phyloP scores from a whole-genome alignment of 2,113 vertebrate genomes.

The Mus musculus region GRCm39 chr14:12631001-12631500 shows the following conservation, averaged over 20 bases:
- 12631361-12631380: neutral
- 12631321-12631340: neutral
- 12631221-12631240: slow-evolving; percentile 35
- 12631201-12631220: neutral
- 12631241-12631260: slow-evolving; percentile 15
- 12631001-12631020: neutral
- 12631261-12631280: neutral
- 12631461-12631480: neutral
- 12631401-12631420: neutral
- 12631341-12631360: neutral
- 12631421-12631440: neutral
- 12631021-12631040: neutral
- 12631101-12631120: neutral
- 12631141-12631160: neutral
- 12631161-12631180: neutral
- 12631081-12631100: neutral
- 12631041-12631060: neutral
- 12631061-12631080: neutral
- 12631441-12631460: neutral
- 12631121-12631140: neutral
- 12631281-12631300: neutral
- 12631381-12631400: neutral
- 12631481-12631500: neutral
- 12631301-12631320: slow-evolving; percentile 26
- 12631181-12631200: neutral